A percentile compares a stretch with the other conserved stretches of the same genome.
These are phyloP conservation scores for Leptinotarsa juncta DNA, from an alignment of 2,888 invertebrate genomes.

Conservation along the genomic window DNA sequence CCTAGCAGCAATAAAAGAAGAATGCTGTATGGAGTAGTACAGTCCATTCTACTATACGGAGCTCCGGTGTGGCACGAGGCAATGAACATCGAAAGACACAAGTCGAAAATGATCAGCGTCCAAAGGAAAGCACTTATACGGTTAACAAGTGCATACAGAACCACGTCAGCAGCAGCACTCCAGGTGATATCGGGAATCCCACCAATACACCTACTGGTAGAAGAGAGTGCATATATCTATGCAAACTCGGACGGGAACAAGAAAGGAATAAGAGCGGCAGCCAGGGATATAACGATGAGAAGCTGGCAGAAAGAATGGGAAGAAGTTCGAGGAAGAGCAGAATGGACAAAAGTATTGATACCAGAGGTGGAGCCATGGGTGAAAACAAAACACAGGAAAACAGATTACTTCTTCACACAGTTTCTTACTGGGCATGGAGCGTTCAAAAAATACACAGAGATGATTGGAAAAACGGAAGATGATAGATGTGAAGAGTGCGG, in stretches of 20 bases:
- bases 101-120: neutral
- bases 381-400: neutral
- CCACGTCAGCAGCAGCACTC: slow-evolving; percentile 31
- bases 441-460: slow-evolving; percentile 22
- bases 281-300: neutral
- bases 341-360: slow-evolving; percentile 23
- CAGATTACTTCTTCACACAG: slow-evolving; percentile 32
- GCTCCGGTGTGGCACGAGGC: too few species aligned
- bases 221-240: neutral
- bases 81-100: neutral
- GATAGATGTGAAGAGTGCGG: slow-evolving; percentile 26
- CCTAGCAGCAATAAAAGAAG: too few species aligned
- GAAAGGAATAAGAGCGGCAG: neutral
- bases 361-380: slow-evolving; percentile 25
- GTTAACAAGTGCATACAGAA: slow-evolving; percentile 35
- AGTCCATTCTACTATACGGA: too few species aligned
- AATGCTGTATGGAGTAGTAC: too few species aligned
- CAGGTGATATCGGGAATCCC: slow-evolving; percentile 26
- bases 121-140: slow-evolving; percentile 30
- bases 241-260: neutral
- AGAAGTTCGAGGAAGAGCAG: neutral
- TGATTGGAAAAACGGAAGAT: slow-evolving; percentile 31
- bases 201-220: neutral
- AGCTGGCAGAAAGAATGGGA: neutral
- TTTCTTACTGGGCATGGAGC: neutral